These are phyloP conservation scores for Hetaerina titia DNA, from an alignment of 2,888 invertebrate species.

Conservation along the genomic window DNA sequence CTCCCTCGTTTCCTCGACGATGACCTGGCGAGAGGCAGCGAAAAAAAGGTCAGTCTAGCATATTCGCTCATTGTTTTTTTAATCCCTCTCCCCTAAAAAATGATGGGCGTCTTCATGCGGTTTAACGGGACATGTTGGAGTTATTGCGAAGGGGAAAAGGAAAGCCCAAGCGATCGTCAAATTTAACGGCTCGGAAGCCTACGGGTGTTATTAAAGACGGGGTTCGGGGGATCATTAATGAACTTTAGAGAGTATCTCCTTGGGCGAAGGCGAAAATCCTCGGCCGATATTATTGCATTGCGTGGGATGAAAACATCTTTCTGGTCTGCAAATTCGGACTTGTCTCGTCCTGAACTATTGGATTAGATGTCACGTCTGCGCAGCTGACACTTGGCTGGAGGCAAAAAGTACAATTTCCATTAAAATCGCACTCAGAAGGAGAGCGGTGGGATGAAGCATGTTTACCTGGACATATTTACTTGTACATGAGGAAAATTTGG, in stretches of 20 bases:
- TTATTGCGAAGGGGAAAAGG: constrained; percentile 38
- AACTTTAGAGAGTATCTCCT: constrained; percentile 31
- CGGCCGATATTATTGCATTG: constrained; percentile 15
- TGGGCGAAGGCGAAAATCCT: neutral
- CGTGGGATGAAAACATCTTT: constrained; percentile 28
- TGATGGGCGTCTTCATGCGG: constrained; percentile 45
- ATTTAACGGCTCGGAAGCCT: constrained; percentile 34
- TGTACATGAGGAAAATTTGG: neutral
- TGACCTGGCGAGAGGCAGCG: constrained; percentile 77
- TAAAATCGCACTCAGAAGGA: neutral
- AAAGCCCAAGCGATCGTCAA: constrained; percentile 3
- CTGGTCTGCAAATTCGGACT: constrained; percentile 15
- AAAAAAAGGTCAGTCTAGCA: constrained; percentile 50
- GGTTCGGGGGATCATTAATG: neutral
- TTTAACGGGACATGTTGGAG: constrained; percentile 36
- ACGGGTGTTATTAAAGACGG: constrained; percentile 36
- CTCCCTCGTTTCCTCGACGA: constrained; percentile 86
- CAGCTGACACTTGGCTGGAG: neutral
- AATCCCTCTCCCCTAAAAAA: constrained; percentile 17
- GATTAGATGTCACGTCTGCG: neutral
- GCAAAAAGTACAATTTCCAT: neutral
- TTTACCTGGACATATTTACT: neutral
- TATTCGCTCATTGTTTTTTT: constrained; percentile 30
- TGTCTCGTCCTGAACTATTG: constrained; percentile 14
- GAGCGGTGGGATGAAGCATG: neutral